A percentile compares a stretch with the other conserved stretches of the same genome.
phyloP scores from a whole-genome alignment of 2,888 invertebrate genomes.

The Periphyllus acericola region DNA sequence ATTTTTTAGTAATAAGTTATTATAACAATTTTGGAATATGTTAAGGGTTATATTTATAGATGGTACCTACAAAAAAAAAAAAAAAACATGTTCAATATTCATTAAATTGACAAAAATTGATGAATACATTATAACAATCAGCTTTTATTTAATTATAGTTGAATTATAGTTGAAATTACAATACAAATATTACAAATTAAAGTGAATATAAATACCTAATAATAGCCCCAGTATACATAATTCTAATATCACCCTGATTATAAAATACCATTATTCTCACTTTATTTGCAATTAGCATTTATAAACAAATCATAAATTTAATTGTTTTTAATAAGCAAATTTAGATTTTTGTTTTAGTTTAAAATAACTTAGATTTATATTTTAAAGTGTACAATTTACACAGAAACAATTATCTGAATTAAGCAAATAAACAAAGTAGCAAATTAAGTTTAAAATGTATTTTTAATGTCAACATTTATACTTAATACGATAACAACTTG shows the following conservation, averaged over 20 bases:
- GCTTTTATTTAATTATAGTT: background rate
- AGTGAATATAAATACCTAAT: background rate
- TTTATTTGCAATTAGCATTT: background rate
- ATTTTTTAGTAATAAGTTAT: no score
- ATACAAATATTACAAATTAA: background rate
- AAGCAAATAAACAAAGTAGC: background rate
- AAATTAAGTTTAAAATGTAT: background rate
- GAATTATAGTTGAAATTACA: background rate
- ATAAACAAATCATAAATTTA: background rate
- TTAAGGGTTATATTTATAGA: no score
- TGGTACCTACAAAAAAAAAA: no score
- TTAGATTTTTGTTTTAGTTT: background rate
- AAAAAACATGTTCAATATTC: no score
- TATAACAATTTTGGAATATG: no score
- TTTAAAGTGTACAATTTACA: background rate
- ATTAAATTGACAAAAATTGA: no score
- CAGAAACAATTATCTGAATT: background rate
- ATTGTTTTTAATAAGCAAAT: background rate
- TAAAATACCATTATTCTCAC: constrained; percentile 32
- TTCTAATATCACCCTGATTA: constrained; percentile 5
- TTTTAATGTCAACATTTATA: background rate
- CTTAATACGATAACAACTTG: background rate
- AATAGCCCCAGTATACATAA: background rate
- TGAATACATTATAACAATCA: no score
- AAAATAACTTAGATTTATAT: constrained; percentile 1